Evolutionary conservation across 2,113 vertebrate genomes (phyloP).

Genomic region (Cygnus atratus): DNA sequence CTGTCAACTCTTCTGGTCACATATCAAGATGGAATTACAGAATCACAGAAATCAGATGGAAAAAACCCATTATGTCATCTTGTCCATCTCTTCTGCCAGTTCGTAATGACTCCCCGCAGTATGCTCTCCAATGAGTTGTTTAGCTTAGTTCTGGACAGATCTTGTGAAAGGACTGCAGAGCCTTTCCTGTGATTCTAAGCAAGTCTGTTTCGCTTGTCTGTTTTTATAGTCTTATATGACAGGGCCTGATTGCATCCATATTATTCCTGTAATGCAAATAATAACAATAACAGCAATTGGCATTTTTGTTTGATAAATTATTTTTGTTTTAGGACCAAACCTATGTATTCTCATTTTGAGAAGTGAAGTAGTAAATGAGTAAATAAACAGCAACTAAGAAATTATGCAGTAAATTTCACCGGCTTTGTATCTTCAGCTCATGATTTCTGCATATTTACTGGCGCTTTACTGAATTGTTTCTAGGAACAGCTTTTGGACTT

Average conservation of each 20-base stretch:
- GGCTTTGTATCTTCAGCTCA: not conserved
- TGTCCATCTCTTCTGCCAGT: slow-evolving; percentile 42
- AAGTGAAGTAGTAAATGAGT: not conserved
- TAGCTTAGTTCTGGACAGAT: not conserved
- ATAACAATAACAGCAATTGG: not conserved
- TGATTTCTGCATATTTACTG: not conserved
- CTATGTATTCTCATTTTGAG: not conserved
- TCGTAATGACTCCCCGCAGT: not conserved
- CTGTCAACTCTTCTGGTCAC: slow-evolving; percentile 9
- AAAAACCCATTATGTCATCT: slow-evolving; percentile 31
- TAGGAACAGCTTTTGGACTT: not conserved
- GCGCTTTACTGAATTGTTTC: not conserved
- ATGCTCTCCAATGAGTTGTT: not conserved
- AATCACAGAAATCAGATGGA: slow-evolving; percentile 10
- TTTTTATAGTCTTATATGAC: not conserved
- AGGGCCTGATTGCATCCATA: not conserved
- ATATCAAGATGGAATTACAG: not conserved
- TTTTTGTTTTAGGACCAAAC: not conserved
- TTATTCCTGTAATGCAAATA: not conserved
- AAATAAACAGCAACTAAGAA: not conserved
- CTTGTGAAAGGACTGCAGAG: not conserved
- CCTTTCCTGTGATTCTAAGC: not conserved
- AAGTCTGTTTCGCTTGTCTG: not conserved
- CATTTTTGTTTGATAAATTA: not conserved
- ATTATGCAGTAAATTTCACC: not conserved